Evolutionary conservation across 2,113 vertebrate species (phyloP), one percentile per base, ranked within the genome.

Genomic region (Datnioides undecimradiatus): DNA sequence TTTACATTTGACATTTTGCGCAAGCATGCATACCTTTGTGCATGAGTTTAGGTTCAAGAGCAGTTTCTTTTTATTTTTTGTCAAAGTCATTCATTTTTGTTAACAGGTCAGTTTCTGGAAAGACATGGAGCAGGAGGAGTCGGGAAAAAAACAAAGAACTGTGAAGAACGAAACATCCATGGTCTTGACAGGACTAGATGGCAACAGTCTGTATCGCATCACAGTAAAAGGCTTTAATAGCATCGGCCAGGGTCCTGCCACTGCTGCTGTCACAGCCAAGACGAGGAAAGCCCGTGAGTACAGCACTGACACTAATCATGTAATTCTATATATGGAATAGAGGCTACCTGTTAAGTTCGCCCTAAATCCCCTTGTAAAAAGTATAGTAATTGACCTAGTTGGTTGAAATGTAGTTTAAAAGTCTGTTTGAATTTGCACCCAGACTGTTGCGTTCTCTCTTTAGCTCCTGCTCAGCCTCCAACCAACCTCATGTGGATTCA

Each of bases 261-360:
- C 96, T 73, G 29, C 85, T 1, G 82, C 94, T 72, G 93, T 97
- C 79, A 94, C 82, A 25, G 96, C 93, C 68, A 90, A 86, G 68
- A 99, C 97, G 84, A 97, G 96, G 90, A 99, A 97, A 88, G 94
- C 95, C 58, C 97, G 98, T 99, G 94, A 96, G 94, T 93, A 5
- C 36, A 64, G 40, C 41, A n/a, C 73, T 82, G 65, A 85, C 71
- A 81, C 67, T 71, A 68, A 75, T 87, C 72, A 73, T n/a, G 51
- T 59, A 43, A 72, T 23, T 8, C 73, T 88, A 62, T 69, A 68
- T 70, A 51, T 82, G 73, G 83, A 85, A 85, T 63, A 33, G 49
- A 85, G 76, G 75, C 58, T 55, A 71, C 82, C 70, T 89, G 74
- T 84, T 69, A 73, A 68, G 75, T 63, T 82, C 7, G 36, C 57